These are phyloP conservation scores for Oscheius onirici DNA, from an alignment of 2,888 invertebrate species.

Conservation along the genomic window DNA sequence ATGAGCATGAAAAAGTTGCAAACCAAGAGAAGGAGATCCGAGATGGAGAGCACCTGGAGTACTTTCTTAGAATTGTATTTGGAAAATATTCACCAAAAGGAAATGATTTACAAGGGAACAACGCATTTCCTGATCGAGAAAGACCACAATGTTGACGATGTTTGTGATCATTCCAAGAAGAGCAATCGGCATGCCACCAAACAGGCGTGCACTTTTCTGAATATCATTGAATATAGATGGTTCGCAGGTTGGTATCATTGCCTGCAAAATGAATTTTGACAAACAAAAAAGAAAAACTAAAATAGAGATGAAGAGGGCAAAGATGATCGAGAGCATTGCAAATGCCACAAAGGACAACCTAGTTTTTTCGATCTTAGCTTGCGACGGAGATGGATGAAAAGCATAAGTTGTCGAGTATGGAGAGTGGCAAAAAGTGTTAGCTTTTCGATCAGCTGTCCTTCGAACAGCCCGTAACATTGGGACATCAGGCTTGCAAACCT, in stretches of 20 bases:
- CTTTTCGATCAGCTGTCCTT: slow-evolving; percentile 11
- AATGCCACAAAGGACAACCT: slow-evolving; percentile 1
- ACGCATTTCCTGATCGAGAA: slow-evolving; percentile 68
- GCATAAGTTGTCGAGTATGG: not conserved
- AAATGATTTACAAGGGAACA: slow-evolving; percentile 68
- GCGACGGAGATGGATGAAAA: slow-evolving; percentile 15
- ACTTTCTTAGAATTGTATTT: not conserved
- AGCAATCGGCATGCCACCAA: slow-evolving; percentile 59
- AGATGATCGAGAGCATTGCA: not conserved
- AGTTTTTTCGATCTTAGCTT: not conserved
- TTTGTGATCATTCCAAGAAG: slow-evolving; percentile 67
- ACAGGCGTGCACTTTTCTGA: slow-evolving; percentile 45
- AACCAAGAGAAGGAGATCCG: slow-evolving; percentile 65
- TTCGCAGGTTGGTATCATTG: slow-evolving; percentile 37
- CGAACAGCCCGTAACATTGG: not conserved
- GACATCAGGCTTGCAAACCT: slow-evolving; percentile 8
- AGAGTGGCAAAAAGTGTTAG: not conserved
- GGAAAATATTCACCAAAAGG: slow-evolving; percentile 54
- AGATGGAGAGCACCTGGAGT: slow-evolving; percentile 54
- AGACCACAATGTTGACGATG: slow-evolving; percentile 67
- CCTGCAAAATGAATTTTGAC: slow-evolving; percentile 3
- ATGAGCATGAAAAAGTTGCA: slow-evolving; percentile 71
- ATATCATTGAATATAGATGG: slow-evolving; percentile 74
- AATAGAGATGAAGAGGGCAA: not conserved
- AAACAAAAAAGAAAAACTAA: not conserved